phyloP scores from a whole-genome alignment of 2,888 invertebrate genomes.

The Protonemura montana region DNA sequence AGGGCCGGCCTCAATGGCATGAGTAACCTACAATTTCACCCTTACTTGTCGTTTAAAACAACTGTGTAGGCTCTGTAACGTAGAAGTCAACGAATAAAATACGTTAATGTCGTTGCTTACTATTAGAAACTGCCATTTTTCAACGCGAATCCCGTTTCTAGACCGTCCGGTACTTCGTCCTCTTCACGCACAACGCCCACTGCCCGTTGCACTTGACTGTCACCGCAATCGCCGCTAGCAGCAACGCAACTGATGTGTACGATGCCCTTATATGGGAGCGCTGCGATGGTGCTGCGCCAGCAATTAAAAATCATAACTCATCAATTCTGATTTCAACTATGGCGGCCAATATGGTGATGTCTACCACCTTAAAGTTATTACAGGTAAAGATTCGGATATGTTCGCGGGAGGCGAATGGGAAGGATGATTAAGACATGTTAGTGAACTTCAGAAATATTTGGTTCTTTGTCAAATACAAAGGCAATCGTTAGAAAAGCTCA shows the following conservation, averaged over 20 bases:
- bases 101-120: constrained; percentile 44
- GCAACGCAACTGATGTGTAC: constrained; percentile 1
- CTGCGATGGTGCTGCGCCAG: background rate
- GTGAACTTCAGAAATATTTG: background rate
- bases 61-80: background rate
- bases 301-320: background rate
- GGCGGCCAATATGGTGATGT: background rate
- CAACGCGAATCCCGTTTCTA: background rate
- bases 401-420: too few relatives aligned
- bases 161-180: background rate
- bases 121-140: constrained; percentile 50
- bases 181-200: constrained; percentile 43
- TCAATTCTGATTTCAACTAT: background rate
- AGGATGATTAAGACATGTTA: too few relatives aligned
- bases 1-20: background rate
- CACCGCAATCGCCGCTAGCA: background rate
- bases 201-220: constrained; percentile 1
- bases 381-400: background rate
- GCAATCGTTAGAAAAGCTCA: background rate
- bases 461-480: background rate
- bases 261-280: background rate
- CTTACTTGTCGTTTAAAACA: background rate
- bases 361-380: background rate
- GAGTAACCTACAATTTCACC: background rate
- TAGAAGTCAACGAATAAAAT: background rate